Conservation (phyloP, 37 sponge, comb jelly and placozoan species). For the Hormiphora californensis region DNA sequence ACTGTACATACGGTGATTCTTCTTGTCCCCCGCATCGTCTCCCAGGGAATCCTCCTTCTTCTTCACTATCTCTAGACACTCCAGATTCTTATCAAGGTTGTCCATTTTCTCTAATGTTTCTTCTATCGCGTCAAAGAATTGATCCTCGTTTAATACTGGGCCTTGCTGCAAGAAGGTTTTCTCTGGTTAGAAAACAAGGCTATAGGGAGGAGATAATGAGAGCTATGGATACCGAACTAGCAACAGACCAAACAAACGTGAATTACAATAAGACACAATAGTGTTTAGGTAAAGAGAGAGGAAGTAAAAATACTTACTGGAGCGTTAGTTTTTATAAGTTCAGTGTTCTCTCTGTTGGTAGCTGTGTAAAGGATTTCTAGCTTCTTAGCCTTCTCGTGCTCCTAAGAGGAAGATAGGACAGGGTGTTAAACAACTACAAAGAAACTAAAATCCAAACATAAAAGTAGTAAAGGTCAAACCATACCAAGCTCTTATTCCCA, state of each 20-base stretch:
- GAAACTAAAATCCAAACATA: no score
- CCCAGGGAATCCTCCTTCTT: background rate
- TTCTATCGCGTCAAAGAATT: slow-evolving; percentile 49
- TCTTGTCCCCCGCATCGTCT: background rate
- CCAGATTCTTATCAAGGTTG: background rate
- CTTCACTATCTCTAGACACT: background rate
- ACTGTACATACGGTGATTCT: slow-evolving; percentile 4
- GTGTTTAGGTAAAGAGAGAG: no score
- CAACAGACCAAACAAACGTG: no score
- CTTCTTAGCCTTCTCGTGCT: background rate
- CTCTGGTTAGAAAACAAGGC: no score
- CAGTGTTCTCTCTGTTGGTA: slow-evolving; percentile 27
- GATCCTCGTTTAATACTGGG: background rate
- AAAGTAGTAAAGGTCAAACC: no score
- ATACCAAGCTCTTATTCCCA: no score
- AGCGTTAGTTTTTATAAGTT: slow-evolving; percentile 11
- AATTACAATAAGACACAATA: no score
- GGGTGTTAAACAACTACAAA: no score
- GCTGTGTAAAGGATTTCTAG: background rate
- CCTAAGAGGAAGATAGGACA: no score
- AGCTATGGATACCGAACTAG: no score
- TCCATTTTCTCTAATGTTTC: slow-evolving; percentile 40
- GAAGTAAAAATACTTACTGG: slow-evolving; percentile 30
- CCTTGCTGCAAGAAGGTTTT: background rate
- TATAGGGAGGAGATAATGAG: no score